These are phyloP conservation scores for Cyanoderma ruficeps DNA, from an alignment of 2,113 vertebrate genomes.

Conservation along the genomic window DNA sequence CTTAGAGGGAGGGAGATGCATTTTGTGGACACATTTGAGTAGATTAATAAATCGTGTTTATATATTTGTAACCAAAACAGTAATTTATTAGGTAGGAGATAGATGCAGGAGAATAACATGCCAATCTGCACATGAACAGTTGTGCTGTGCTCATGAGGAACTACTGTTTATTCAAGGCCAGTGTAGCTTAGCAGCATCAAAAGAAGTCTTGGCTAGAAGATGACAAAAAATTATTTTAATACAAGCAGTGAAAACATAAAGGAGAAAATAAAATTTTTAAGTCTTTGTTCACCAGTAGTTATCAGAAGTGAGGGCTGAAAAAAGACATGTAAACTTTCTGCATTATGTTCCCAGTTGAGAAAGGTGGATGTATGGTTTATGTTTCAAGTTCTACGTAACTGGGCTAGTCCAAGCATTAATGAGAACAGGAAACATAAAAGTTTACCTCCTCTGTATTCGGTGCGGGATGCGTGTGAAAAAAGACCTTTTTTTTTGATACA, in stretches of 20 bases:
- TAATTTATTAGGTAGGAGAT: slow-evolving; percentile 77
- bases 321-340: neutral
- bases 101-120: slow-evolving; percentile 55
- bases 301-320: neutral
- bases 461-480: neutral
- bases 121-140: slow-evolving; percentile 68
- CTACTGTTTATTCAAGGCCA: slow-evolving; percentile 74
- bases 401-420: neutral
- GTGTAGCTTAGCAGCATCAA: slow-evolving; percentile 61
- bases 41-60: slow-evolving; percentile 79
- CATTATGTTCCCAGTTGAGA: neutral
- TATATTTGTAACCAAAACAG: slow-evolving; percentile 73
- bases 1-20: neutral
- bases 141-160: slow-evolving; percentile 72
- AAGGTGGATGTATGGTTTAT: neutral
- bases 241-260: slow-evolving; percentile 52
- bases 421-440: neutral
- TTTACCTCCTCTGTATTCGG: neutral
- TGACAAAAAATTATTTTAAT: slow-evolving; percentile 60
- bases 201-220: slow-evolving; percentile 61
- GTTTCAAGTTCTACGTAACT: neutral
- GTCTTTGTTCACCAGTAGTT: neutral
- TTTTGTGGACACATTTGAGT: slow-evolving; percentile 59
- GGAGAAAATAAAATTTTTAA: slow-evolving; percentile 17
- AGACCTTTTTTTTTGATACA: neutral